Conservation (phyloP, 2,113 vertebrate genomes). For the Struthidea cinerea region DNA sequence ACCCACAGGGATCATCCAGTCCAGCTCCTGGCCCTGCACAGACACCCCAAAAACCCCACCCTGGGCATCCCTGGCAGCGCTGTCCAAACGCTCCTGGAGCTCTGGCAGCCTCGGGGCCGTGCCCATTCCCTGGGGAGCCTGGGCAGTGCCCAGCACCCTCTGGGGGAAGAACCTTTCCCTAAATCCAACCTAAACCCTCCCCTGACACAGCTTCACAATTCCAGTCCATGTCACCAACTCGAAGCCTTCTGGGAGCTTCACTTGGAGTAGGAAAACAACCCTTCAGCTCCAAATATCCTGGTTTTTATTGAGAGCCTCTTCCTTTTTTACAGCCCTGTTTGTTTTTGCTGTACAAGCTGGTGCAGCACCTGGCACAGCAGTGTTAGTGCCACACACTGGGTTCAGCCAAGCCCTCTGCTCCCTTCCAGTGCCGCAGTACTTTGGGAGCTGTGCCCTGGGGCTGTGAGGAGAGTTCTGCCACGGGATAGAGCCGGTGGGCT, state of each 20-base stretch:
- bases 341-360: background rate
- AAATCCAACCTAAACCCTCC: background rate
- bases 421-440: background rate
- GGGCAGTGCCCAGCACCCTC: background rate
- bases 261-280: background rate
- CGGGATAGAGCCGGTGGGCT: background rate
- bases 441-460: background rate
- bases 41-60: background rate
- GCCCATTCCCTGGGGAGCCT: background rate
- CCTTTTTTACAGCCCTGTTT: constrained; percentile 3
- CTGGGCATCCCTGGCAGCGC: rapidly evolving
- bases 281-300: background rate
- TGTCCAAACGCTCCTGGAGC: background rate
- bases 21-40: background rate
- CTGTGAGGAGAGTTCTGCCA: rapidly evolving
- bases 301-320: background rate
- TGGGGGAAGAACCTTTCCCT: background rate
- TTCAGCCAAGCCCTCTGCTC: background rate
- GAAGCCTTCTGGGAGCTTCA: background rate
- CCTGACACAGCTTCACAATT: background rate
- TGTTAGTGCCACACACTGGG: rapidly evolving
- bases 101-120: background rate
- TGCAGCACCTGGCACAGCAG: background rate
- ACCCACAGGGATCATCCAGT: background rate
- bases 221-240: background rate